Evolutionary conservation across 2,113 vertebrate species (phyloP).

Genomic region (Acanthochromis polyacanthus): DNA sequence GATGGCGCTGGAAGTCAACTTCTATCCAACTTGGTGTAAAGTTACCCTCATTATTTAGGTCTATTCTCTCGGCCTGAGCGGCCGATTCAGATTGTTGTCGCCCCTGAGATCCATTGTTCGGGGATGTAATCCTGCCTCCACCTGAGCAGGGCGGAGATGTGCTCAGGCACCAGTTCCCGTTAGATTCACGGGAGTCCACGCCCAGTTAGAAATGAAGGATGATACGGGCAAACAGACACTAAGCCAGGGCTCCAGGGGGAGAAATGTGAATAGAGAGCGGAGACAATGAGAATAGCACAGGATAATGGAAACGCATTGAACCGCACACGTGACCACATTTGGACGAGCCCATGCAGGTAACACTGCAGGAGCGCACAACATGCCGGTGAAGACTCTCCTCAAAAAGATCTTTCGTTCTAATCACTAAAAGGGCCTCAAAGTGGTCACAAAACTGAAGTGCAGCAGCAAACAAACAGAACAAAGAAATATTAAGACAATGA

Average conservation of each 20-base stretch:
- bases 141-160: slow-evolving; percentile 45
- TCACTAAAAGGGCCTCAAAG: too few relatives aligned
- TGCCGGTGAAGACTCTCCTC: not conserved
- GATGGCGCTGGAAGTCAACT: not conserved
- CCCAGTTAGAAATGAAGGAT: slow-evolving; percentile 44
- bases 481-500: slow-evolving; percentile 6
- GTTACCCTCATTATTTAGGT: slow-evolving; percentile 9
- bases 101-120: slow-evolving; percentile 11
- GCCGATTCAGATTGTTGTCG: not conserved
- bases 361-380: not conserved
- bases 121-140: slow-evolving; percentile 32
- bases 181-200: slow-evolving; percentile 41
- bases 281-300: not conserved
- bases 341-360: not conserved
- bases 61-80: not conserved
- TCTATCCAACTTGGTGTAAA: not conserved
- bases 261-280: not conserved
- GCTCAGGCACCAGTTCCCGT: slow-evolving; percentile 17
- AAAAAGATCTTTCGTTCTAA: not conserved
- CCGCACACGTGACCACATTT: not conserved
- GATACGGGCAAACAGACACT: slow-evolving; percentile 42
- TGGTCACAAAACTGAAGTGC: too few relatives aligned
- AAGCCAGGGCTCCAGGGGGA: slow-evolving; percentile 22
- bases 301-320: slow-evolving; percentile 9
- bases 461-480: not conserved